Conservation (phyloP, 2,113 vertebrate species). For the Lota lota region DNA sequence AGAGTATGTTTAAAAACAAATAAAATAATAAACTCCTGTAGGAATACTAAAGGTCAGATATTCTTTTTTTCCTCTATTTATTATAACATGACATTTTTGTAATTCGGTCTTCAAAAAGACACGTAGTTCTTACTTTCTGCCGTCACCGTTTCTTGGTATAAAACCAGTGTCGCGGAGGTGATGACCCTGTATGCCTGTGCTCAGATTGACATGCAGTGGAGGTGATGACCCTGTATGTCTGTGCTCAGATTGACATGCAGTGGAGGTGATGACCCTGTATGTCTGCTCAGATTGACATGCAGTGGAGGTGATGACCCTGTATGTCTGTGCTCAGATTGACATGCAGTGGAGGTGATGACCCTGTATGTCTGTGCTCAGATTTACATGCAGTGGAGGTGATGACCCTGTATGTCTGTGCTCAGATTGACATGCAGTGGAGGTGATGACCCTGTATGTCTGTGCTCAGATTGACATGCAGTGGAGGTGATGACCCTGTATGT, state of each 20-base stretch:
- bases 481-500: conserved; percentile 52
- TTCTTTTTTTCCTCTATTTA: too few relatives aligned
- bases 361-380: conserved; percentile 61
- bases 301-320: conserved; percentile 66
- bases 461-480: conserved; percentile 76
- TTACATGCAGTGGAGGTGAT: conserved; percentile 76
- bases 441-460: conserved; percentile 38
- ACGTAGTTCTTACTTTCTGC: too few relatives aligned
- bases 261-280: conserved; percentile 66
- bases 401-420: conserved; percentile 8
- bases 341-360: conserved; percentile 74
- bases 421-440: conserved; percentile 79
- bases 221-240: conserved; percentile 46
- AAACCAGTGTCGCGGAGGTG: too few relatives aligned
- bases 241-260: conserved; percentile 74
- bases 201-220: conserved; percentile 80
- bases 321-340: conserved; percentile 66
- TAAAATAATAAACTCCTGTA: background rate
- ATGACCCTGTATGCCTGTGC: background rate
- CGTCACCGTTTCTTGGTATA: too few relatives aligned
- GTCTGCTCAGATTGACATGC: conserved; percentile 71
- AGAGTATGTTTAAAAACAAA: conserved; percentile 73
- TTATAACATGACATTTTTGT: background rate
- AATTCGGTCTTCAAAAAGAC: background rate
- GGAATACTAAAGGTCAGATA: too few relatives aligned